phyloP scores from a whole-genome alignment of 2,888 invertebrate genomes.

The Leptinotarsa juncta region DNA sequence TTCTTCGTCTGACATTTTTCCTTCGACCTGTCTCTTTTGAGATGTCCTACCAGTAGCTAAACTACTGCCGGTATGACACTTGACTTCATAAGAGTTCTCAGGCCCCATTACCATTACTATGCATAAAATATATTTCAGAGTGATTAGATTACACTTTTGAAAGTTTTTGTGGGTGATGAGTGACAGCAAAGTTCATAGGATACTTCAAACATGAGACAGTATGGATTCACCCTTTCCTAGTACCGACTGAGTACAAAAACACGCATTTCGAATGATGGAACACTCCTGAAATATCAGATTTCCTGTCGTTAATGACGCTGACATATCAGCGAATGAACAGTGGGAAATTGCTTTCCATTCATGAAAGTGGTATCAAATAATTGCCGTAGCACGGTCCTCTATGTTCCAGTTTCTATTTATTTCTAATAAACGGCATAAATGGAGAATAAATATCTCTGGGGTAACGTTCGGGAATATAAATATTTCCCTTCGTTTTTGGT shows the following conservation, averaged over 20 bases:
- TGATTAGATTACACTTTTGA: too few species aligned
- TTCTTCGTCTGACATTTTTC: too few species aligned
- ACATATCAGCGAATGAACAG: neutral
- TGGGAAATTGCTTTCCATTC: neutral
- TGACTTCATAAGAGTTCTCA: too few species aligned
- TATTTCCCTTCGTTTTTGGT: neutral
- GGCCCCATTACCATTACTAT: too few species aligned
- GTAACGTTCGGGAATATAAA: constrained; percentile 13
- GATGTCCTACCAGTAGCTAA: too few species aligned
- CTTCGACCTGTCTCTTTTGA: too few species aligned
- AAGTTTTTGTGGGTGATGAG: too few species aligned
- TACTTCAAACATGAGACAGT: too few species aligned
- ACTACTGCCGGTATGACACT: too few species aligned
- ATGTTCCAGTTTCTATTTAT: neutral
- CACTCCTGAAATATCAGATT: neutral
- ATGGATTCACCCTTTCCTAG: neutral
- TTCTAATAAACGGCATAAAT: constrained; percentile 2
- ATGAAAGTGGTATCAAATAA: constrained; percentile 2
- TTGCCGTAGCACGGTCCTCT: constrained; percentile 2
- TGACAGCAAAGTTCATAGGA: too few species aligned
- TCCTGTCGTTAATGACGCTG: constrained; percentile 1
- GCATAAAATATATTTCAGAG: too few species aligned
- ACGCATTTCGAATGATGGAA: neutral
- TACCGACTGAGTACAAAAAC: neutral
- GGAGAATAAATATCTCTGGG: constrained; percentile 7